Evolutionary conservation across 2,113 vertebrate genomes (phyloP).

Genomic region (Sander vitreus): DNA sequence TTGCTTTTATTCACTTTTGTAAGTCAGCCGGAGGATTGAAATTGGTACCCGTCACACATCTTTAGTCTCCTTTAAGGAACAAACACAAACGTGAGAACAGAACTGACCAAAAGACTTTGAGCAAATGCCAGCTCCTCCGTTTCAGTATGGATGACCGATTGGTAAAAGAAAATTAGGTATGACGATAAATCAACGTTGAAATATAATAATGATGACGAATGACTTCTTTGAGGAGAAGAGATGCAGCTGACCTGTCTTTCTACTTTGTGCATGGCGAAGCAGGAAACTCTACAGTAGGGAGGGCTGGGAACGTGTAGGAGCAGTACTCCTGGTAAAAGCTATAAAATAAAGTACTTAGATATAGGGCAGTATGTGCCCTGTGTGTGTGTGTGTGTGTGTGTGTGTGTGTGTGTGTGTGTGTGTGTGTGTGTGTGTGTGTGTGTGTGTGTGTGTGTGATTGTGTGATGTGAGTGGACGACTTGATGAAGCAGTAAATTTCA

Average conservation of each 20-base stretch:
- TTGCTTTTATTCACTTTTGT: not conserved
- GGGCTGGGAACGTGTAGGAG: constrained; percentile 30
- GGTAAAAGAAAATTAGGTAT: not conserved
- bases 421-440: constrained; percentile 20
- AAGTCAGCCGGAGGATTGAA: not conserved
- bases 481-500: constrained; percentile 74
- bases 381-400: constrained; percentile 6
- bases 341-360: constrained; percentile 54
- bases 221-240: constrained; percentile 28
- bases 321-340: constrained; percentile 42
- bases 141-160: constrained; percentile 18
- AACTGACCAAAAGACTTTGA: not conserved
- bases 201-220: constrained; percentile 39
- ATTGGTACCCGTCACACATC: not conserved
- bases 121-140: constrained; percentile 12
- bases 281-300: constrained; percentile 28
- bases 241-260: constrained; percentile 32
- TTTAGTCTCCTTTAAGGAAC: not conserved
- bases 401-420: constrained; percentile 21
- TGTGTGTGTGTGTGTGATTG: constrained; percentile 36
- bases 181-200: constrained; percentile 51
- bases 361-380: constrained; percentile 7
- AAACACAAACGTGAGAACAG: not conserved
- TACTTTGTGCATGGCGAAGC: constrained; percentile 27
- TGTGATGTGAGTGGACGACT: constrained; percentile 43